Percentiles rank a stretch among this genome's conserved stretches.
phyloP scores from a whole-genome alignment of 2,888 invertebrate species.

The Drosophila atripex region DNA sequence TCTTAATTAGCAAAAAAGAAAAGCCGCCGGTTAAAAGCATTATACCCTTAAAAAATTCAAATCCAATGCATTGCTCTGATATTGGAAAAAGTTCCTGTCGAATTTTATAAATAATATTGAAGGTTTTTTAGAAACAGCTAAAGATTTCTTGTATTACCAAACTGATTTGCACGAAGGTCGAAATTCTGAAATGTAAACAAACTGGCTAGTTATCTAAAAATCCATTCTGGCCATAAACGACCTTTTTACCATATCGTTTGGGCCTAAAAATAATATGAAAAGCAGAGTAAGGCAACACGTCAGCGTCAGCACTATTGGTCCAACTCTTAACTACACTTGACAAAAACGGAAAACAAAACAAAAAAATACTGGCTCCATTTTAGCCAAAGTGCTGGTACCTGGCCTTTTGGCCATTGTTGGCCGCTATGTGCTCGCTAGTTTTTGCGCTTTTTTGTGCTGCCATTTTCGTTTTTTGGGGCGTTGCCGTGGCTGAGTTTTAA shows the following conservation, averaged over 20 bases:
- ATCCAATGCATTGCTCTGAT: background rate
- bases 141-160: background rate
- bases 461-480: constrained; percentile 51
- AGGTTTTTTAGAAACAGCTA: background rate
- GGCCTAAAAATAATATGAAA: constrained; percentile 45
- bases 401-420: constrained; percentile 31
- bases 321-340: constrained; percentile 43
- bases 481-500: constrained; percentile 68
- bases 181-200: constrained; percentile 9
- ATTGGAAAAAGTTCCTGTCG: background rate
- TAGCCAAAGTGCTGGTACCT: constrained; percentile 33
- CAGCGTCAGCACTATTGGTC: constrained; percentile 59
- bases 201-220: constrained; percentile 8
- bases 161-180: background rate
- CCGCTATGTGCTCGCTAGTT: constrained; percentile 12
- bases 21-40: background rate
- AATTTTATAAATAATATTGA: background rate
- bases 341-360: background rate
- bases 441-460: constrained; percentile 17
- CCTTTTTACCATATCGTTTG: constrained; percentile 36
- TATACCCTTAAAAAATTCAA: background rate
- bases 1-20: constrained; percentile 34
- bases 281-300: constrained; percentile 55
- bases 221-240: constrained; percentile 17
- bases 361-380: background rate